phyloP scores from a whole-genome alignment of 2,113 vertebrate genomes.

The Cheirogaleus medius region DNA sequence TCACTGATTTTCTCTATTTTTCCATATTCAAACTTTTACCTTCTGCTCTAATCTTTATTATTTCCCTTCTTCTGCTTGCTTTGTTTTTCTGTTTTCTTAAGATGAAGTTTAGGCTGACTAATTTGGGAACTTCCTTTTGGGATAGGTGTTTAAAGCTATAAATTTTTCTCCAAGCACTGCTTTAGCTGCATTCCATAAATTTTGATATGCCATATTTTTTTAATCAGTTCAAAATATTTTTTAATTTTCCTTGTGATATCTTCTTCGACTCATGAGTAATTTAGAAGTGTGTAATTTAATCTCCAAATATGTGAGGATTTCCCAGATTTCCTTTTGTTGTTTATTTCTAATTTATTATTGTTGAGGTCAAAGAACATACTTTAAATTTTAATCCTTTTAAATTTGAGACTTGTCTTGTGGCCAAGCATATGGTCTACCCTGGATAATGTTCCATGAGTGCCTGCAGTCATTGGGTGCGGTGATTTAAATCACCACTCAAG shows the following conservation, averaged over 20 bases:
- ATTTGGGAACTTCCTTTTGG: neutral
- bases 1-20: neutral
- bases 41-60: neutral
- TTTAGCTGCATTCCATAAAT: neutral
- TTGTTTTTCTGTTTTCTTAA: neutral
- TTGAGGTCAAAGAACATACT: conserved; percentile 3
- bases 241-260: conserved; percentile 3
- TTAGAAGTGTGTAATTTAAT: conserved; percentile 20
- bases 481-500: neutral
- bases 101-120: neutral
- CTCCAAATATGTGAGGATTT: conserved; percentile 1
- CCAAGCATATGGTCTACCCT: neutral
- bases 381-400: conserved; percentile 3
- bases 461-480: neutral
- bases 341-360: conserved; percentile 39
- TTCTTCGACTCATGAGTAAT: conserved; percentile 2
- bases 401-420: neutral
- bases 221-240: conserved; percentile 40
- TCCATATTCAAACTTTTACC: neutral
- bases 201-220: neutral
- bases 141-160: neutral
- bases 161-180: neutral
- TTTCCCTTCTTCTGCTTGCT: neutral
- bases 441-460: neutral
- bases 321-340: conserved; percentile 6